A percentile compares a stretch with the other conserved stretches of the same genome.
These are phyloP conservation scores for Rhea pennata DNA, from an alignment of 2,113 vertebrate species.

Conservation along the genomic window DNA sequence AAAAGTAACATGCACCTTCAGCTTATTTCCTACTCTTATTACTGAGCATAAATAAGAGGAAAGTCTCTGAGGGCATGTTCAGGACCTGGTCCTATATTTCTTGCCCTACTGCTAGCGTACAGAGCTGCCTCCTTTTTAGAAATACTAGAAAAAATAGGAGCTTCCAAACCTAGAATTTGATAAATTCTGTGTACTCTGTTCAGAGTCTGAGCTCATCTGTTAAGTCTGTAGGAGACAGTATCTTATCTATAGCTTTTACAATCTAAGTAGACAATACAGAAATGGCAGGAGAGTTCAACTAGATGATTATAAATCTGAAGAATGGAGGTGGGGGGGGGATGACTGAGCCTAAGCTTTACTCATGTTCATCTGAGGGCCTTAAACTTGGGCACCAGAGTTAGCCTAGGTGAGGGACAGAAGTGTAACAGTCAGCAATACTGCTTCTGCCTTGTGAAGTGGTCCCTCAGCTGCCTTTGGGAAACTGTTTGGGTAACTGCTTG, in stretches of 20 bases:
- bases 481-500: background rate
- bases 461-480: background rate
- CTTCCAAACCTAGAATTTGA: background rate
- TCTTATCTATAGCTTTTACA: background rate
- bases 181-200: background rate
- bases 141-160: background rate
- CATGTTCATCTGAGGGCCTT: background rate
- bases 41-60: background rate
- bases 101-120: background rate
- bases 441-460: background rate
- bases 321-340: background rate
- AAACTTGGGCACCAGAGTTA: background rate
- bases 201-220: background rate
- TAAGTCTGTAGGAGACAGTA: too few species aligned
- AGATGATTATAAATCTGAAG: background rate
- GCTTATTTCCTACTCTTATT: background rate
- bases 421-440: background rate
- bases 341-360: background rate
- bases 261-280: background rate
- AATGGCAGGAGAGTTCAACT: background rate
- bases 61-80: background rate
- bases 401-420: background rate
- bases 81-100: background rate
- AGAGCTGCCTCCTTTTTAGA: background rate
- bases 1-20: background rate